A percentile compares a stretch with the other conserved stretches of the same genome.
These are phyloP conservation scores for Drosophila pachea DNA, from an alignment of 1,140 invertebrate genomes.

Conservation along the genomic window DNA sequence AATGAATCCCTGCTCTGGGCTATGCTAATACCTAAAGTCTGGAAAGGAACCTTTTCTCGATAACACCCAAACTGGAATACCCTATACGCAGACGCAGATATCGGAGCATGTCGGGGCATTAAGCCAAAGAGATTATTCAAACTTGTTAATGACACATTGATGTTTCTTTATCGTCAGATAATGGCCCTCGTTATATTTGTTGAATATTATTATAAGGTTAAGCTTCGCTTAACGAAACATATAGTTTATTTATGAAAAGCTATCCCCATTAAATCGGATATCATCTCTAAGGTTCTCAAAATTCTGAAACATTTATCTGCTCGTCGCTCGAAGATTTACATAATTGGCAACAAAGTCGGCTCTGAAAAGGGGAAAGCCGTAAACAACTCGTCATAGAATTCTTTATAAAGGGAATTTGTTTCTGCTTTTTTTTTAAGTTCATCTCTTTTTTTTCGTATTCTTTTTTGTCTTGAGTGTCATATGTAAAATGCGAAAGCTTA, in stretches of 20 bases:
- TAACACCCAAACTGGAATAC: slow-evolving; percentile 2
- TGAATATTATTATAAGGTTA: too few species aligned
- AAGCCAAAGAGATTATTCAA: background rate
- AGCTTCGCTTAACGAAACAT: background rate
- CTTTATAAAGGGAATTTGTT: background rate
- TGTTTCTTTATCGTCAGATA: too few species aligned
- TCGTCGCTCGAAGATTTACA: slow-evolving; percentile 44
- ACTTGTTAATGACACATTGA: background rate
- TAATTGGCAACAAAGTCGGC: slow-evolving; percentile 53
- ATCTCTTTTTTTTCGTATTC: too few species aligned
- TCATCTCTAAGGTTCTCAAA: too few species aligned
- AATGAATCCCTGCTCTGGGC: slow-evolving; percentile 57
- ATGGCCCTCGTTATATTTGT: too few species aligned
- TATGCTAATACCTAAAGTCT: slow-evolving; percentile 53
- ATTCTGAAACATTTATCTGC: background rate
- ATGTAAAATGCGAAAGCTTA: background rate
- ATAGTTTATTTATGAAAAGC: background rate
- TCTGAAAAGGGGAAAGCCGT: slow-evolving; percentile 24
- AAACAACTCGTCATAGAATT: slow-evolving; percentile 5
- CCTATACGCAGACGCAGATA: background rate
- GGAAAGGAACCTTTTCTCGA: background rate
- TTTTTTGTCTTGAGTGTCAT: too few species aligned
- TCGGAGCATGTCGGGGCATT: background rate
- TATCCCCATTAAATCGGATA: too few species aligned
- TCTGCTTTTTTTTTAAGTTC: too few species aligned